These are phyloP conservation scores for Venusia cambrica DNA, from an alignment of 2,888 invertebrate genomes.

Conservation along the genomic window DNA sequence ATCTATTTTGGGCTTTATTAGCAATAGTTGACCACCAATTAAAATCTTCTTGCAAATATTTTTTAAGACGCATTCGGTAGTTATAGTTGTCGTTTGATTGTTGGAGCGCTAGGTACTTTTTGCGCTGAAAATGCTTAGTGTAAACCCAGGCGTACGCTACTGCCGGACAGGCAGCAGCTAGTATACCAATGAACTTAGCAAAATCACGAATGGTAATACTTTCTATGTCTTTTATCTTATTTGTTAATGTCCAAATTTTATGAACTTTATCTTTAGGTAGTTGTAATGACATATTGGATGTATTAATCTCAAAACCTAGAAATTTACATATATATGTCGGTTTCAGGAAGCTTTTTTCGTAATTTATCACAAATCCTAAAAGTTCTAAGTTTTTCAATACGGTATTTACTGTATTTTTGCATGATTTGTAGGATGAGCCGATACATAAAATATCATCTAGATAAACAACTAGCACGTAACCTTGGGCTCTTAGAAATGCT, in stretches of 20 bases:
- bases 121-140: conserved; percentile 1
- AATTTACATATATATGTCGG: background rate
- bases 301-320: conserved; percentile 1
- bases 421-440: too few species aligned
- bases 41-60: background rate
- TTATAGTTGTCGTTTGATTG: background rate
- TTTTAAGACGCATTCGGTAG: background rate
- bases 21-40: too few species aligned
- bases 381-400: conserved; percentile 5
- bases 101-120: background rate
- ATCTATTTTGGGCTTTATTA: too few species aligned
- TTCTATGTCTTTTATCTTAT: too few species aligned
- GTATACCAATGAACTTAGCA: conserved; percentile 21
- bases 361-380: conserved; percentile 1
- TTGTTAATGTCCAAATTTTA: too few species aligned
- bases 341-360: background rate
- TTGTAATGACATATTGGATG: background rate
- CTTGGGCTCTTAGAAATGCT: background rate
- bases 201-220: conserved; percentile 20
- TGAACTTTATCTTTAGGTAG: conserved; percentile 2
- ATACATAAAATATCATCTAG: conserved; percentile 8
- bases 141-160: conserved; percentile 19
- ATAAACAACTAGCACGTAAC: conserved; percentile 2
- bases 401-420: too few species aligned
- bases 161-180: conserved; percentile 28